These are phyloP conservation scores for Nowickia ferox DNA, from an alignment of 2,888 invertebrate species.

Conservation along the genomic window DNA sequence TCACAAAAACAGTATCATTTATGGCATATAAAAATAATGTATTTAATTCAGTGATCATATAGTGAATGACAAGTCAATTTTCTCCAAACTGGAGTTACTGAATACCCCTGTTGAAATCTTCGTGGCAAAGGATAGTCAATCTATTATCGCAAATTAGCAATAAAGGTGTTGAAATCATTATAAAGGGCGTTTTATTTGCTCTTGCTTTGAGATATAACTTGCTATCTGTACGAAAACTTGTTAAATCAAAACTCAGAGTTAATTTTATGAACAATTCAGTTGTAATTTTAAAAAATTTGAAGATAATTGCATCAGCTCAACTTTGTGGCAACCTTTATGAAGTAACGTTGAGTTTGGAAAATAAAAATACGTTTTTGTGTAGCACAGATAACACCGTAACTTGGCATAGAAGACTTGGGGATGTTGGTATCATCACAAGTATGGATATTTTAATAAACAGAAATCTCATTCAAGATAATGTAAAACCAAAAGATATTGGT, in stretches of 20 bases:
- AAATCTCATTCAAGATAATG: background rate
- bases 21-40: no score
- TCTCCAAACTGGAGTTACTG: background rate
- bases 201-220: background rate
- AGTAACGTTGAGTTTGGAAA: no score
- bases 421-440: no score
- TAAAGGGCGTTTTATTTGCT: background rate
- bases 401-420: no score
- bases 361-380: no score
- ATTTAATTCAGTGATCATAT: background rate
- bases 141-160: background rate
- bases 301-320: no score
- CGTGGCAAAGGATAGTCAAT: background rate
- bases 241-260: background rate
- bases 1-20: no score
- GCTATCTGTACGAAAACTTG: background rate
- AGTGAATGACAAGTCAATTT: background rate
- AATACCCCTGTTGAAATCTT: background rate
- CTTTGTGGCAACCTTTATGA: no score
- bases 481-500: background rate
- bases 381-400: no score
- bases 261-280: background rate
- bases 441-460: background rate
- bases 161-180: background rate
- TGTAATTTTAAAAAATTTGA: background rate